These are phyloP conservation scores for Temnothorax nylanderi DNA, from an alignment of 1,140 invertebrate species.

Conservation along the genomic window DNA sequence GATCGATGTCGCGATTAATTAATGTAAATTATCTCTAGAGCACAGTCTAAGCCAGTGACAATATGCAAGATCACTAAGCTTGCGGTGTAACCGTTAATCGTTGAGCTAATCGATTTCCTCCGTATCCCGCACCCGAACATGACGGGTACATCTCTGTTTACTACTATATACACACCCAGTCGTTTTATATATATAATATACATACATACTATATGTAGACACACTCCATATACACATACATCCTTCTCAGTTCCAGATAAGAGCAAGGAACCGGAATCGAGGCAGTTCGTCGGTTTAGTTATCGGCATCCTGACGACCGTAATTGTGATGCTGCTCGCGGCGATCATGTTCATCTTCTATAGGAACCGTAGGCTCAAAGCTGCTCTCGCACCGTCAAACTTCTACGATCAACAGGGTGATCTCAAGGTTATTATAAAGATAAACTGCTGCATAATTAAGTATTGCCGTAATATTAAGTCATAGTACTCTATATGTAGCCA, in stretches of 20 bases:
- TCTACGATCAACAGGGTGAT: constrained; percentile 80
- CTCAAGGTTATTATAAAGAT: constrained; percentile 76
- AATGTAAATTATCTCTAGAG: constrained; percentile 43
- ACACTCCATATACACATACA: not conserved
- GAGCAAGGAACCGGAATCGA: constrained; percentile 86
- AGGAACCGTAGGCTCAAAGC: constrained; percentile 89
- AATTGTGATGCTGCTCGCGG: constrained; percentile 89
- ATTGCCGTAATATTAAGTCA: not conserved
- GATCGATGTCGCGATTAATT: constrained; percentile 36
- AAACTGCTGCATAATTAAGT: not conserved
- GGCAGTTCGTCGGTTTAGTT: constrained; percentile 90
- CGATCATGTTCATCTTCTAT: constrained; percentile 90
- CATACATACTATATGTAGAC: not conserved
- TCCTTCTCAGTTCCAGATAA: constrained; percentile 81
- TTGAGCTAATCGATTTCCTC: constrained; percentile 51
- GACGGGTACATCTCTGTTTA: constrained; percentile 48
- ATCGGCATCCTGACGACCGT: constrained; percentile 92
- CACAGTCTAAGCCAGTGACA: constrained; percentile 45
- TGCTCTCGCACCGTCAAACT: constrained; percentile 79
- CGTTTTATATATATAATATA: not conserved
- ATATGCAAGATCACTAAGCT: constrained; percentile 46
- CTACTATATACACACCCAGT: not conserved
- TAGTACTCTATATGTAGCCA: not conserved
- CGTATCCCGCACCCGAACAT: constrained; percentile 32
- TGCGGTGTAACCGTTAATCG: constrained; percentile 51